A percentile compares a stretch with the other conserved stretches of the same genome.
Conservation (phyloP, 2,888 invertebrate species). For the Trichopria drosophilae region DNA sequence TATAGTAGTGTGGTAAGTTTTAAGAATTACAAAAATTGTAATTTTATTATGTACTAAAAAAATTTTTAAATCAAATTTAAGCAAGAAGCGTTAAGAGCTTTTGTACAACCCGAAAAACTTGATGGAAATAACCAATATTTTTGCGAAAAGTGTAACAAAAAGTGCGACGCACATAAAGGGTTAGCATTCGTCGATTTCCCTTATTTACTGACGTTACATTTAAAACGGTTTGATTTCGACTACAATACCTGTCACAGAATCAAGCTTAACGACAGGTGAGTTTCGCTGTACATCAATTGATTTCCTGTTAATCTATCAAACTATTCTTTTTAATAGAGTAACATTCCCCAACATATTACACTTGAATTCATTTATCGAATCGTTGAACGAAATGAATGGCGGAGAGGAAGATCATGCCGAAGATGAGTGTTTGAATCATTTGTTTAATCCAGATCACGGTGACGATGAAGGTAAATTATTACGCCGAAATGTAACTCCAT, state of each 20-base stretch:
- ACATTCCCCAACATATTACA: constrained; percentile 80
- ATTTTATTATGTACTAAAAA: constrained; percentile 1
- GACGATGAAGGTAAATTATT: constrained; percentile 66
- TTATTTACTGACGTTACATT: constrained; percentile 81
- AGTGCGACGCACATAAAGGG: constrained; percentile 88
- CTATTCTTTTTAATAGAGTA: constrained; percentile 64
- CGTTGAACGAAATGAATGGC: too few species aligned
- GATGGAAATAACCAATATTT: constrained; percentile 84
- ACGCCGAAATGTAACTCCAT: too few species aligned
- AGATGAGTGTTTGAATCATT: too few species aligned
- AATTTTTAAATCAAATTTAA: constrained; percentile 47
- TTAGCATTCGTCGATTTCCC: constrained; percentile 84
- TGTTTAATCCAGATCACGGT: constrained; percentile 58
- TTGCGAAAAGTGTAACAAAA: constrained; percentile 83
- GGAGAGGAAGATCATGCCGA: constrained; percentile 60
- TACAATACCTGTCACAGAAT: constrained; percentile 81
- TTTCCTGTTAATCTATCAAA: neutral
- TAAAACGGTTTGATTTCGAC: constrained; percentile 90
- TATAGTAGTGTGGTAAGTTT: constrained; percentile 73
- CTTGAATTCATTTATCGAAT: constrained; percentile 71
- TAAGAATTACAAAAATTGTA: neutral
- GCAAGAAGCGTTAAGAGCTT: constrained; percentile 82
- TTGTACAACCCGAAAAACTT: constrained; percentile 81
- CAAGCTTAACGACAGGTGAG: constrained; percentile 83
- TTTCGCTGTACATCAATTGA: constrained; percentile 29